Percentiles rank a stretch among this genome's conserved stretches.
phyloP scores from a whole-genome alignment of 1,140 invertebrate genomes.

The Drosophila littoralis region DNA sequence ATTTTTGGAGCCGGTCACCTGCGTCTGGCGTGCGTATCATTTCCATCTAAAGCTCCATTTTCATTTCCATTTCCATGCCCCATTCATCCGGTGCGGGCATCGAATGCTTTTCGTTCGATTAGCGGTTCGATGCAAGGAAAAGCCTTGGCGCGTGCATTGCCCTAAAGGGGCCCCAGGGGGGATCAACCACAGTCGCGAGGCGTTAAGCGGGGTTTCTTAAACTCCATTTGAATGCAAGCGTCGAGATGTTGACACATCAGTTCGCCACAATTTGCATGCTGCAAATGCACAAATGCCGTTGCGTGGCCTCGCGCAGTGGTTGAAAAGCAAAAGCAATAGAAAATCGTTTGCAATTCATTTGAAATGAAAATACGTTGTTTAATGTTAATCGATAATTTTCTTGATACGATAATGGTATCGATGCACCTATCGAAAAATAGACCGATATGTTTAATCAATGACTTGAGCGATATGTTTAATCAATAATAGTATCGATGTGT shows the following conservation, averaged over 20 bases:
- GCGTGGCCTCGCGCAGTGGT: conserved; percentile 41
- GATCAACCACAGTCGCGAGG: not conserved
- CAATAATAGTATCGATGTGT: no score
- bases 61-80: conserved; percentile 37
- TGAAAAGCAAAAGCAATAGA: no score
- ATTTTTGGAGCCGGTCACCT: conserved; percentile 63
- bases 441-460: no score
- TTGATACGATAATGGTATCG: no score
- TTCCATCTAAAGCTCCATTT: conserved; percentile 34
- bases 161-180: conserved; percentile 21
- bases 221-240: conserved; percentile 55
- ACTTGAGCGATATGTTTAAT: no score
- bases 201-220: conserved; percentile 2
- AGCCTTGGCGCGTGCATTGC: conserved; percentile 68
- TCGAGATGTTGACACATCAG: conserved; percentile 60
- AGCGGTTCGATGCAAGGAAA: conserved; percentile 70
- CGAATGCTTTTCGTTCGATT: conserved; percentile 10
- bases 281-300: conserved; percentile 48
- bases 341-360: no score
- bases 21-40: conserved; percentile 66
- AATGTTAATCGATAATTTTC: no score
- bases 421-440: no score
- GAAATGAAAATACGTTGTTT: no score
- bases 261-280: conserved; percentile 62
- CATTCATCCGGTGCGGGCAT: conserved; percentile 33